Conservation (phyloP, 2,797 vertebrate genomes). For the Cetoscarus ocellatus region DNA sequence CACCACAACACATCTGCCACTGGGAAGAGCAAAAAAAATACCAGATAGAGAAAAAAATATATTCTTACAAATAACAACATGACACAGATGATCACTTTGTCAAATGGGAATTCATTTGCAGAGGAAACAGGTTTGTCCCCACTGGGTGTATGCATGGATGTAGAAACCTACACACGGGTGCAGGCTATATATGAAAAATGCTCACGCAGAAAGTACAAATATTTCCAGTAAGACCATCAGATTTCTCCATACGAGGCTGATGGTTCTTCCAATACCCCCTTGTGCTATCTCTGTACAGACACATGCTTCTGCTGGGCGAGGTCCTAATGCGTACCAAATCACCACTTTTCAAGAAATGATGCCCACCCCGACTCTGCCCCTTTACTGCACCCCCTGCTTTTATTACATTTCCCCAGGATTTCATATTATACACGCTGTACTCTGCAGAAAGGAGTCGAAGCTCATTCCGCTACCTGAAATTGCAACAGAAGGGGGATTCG, state of each 20-base stretch:
- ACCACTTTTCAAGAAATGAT: slow-evolving; percentile 59
- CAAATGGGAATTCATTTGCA: slow-evolving; percentile 71
- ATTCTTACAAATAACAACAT: slow-evolving; percentile 62
- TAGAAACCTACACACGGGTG: slow-evolving; percentile 50
- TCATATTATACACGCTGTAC: slow-evolving; percentile 59
- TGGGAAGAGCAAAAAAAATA: slow-evolving; percentile 42
- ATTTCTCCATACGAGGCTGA: slow-evolving; percentile 41
- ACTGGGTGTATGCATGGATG: slow-evolving; percentile 22
- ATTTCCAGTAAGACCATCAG: slow-evolving; percentile 39
- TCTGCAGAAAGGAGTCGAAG: slow-evolving; percentile 56
- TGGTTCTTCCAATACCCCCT: slow-evolving; percentile 28
- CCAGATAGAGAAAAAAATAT: slow-evolving; percentile 46
- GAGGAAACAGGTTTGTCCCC: slow-evolving; percentile 40
- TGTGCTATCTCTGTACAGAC: slow-evolving; percentile 58
- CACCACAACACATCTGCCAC: slow-evolving; percentile 79
- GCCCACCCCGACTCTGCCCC: slow-evolving; percentile 34
- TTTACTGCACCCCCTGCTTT: slow-evolving; percentile 45
- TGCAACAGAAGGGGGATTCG: slow-evolving; percentile 30
- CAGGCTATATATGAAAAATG: slow-evolving; percentile 32
- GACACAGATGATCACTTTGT: slow-evolving; percentile 70
- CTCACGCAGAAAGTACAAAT: slow-evolving; percentile 8
- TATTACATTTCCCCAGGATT: slow-evolving; percentile 66
- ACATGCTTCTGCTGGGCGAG: slow-evolving; percentile 53
- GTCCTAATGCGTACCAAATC: slow-evolving; percentile 64
- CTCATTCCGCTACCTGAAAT: slow-evolving; percentile 53